phyloP scores from a whole-genome alignment of 2,888 invertebrate genomes.

The Scaptomyza flava region DNA sequence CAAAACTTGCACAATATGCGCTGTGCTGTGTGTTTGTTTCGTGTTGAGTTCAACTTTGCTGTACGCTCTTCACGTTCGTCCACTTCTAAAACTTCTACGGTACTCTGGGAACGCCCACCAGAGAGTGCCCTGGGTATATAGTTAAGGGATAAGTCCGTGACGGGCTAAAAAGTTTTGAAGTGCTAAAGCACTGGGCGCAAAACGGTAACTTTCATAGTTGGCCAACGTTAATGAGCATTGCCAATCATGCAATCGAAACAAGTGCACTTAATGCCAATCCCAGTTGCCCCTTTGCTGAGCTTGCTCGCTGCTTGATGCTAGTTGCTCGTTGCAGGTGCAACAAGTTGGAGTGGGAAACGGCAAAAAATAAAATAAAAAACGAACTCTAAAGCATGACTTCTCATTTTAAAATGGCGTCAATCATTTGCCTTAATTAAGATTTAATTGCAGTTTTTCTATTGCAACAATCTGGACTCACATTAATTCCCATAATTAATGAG shows the following conservation, averaged over 20 bases:
- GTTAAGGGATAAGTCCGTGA: conserved; percentile 20
- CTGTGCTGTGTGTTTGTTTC: conserved; percentile 24
- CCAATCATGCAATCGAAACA: conserved; percentile 32
- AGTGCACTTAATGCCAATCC: conserved; percentile 24
- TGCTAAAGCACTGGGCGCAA: conserved; percentile 25
- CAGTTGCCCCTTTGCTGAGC: background rate
- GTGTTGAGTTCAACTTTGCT: conserved; percentile 39
- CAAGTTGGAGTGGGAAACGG: background rate
- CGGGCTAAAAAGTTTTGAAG: conserved; percentile 51
- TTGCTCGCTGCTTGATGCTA: background rate
- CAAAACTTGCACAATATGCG: conserved; percentile 68
- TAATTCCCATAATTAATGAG: background rate
- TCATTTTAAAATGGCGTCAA: background rate
- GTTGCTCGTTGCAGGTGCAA: conserved; percentile 5
- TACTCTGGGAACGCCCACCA: conserved; percentile 7
- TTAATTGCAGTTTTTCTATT: background rate
- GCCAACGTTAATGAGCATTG: conserved; percentile 58
- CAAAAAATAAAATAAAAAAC: background rate
- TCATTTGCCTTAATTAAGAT: background rate
- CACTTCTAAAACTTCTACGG: conserved; percentile 41
- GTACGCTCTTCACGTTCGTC: conserved; percentile 26
- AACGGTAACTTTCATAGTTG: conserved; percentile 47
- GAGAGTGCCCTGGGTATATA: background rate
- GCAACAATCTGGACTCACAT: background rate
- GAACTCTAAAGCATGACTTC: background rate